Conservation (phyloP, 2,888 invertebrate genomes). For the Coelinius sp. region DNA sequence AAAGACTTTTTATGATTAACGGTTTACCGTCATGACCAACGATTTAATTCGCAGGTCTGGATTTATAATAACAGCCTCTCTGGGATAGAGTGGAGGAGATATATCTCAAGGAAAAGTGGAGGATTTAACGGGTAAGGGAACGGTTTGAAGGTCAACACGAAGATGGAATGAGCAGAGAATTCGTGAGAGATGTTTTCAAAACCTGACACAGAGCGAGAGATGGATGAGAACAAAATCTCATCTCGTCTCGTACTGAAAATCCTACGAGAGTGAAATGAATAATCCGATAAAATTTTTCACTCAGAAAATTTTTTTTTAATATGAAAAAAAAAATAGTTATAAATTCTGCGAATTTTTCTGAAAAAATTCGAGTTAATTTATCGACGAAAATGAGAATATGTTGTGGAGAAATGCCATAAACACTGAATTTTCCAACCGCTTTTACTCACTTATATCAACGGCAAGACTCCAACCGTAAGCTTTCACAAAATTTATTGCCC, state of each 20-base stretch:
- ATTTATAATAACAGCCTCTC: slow-evolving; percentile 47
- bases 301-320: not conserved
- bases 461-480: slow-evolving; percentile 32
- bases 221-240: slow-evolving; percentile 18
- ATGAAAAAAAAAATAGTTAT: not conserved
- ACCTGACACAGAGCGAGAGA: slow-evolving; percentile 28
- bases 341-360: not conserved
- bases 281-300: too few relatives aligned
- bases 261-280: slow-evolving; percentile 1
- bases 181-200: not conserved
- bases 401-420: slow-evolving; percentile 23
- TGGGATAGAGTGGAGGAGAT: slow-evolving; percentile 28
- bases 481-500: slow-evolving; percentile 35
- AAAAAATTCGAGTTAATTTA: not conserved
- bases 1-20: slow-evolving; percentile 59
- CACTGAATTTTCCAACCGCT: slow-evolving; percentile 10
- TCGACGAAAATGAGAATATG: slow-evolving; percentile 19
- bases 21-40: slow-evolving; percentile 60
- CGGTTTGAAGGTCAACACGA: slow-evolving; percentile 33
- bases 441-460: slow-evolving; percentile 16
- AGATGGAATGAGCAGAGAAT: slow-evolving; percentile 16
- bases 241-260: not conserved
- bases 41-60: slow-evolving; percentile 61
- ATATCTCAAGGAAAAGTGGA: slow-evolving; percentile 18
- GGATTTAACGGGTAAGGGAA: slow-evolving; percentile 33